phyloP scores from a whole-genome alignment of 2,888 invertebrate species.

The Agriopis leucophaearia region DNA sequence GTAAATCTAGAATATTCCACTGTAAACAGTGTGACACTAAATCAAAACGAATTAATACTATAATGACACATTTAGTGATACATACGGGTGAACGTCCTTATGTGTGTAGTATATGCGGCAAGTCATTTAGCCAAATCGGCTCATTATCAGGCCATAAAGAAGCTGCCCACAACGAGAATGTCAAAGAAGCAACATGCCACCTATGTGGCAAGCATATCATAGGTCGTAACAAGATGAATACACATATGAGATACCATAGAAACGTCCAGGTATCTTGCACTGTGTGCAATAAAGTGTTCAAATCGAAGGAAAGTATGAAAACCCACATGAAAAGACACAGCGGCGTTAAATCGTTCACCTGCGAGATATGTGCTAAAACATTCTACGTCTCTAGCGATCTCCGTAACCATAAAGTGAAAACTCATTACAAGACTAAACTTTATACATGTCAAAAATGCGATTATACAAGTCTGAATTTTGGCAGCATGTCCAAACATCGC shows the following conservation, averaged over 20 bases:
- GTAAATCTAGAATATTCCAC: conserved; percentile 38
- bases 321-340: conserved; percentile 69
- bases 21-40: conserved; percentile 65
- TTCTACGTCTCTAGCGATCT: conserved; percentile 70
- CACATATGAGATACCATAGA: conserved; percentile 63
- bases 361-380: conserved; percentile 70
- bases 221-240: conserved; percentile 63
- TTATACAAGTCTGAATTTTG: conserved; percentile 55
- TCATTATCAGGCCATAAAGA: conserved; percentile 68
- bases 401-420: conserved; percentile 63
- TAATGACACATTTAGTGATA: conserved; percentile 60
- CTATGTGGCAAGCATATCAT: conserved; percentile 69
- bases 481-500: conserved; percentile 59
- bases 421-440: conserved; percentile 57
- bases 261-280: conserved; percentile 54
- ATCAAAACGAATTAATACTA: conserved; percentile 61
- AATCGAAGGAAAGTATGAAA: conserved; percentile 49
- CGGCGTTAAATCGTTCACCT: conserved; percentile 65
- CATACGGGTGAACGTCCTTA: conserved; percentile 71
- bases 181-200: conserved; percentile 66
- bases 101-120: conserved; percentile 64
- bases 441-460: conserved; percentile 67
- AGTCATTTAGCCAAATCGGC: conserved; percentile 64
- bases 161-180: conserved; percentile 58
- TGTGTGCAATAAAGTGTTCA: conserved; percentile 62